phyloP scores from a whole-genome alignment of 1,140 invertebrate species.

The Drosophila ananassae region DNA sequence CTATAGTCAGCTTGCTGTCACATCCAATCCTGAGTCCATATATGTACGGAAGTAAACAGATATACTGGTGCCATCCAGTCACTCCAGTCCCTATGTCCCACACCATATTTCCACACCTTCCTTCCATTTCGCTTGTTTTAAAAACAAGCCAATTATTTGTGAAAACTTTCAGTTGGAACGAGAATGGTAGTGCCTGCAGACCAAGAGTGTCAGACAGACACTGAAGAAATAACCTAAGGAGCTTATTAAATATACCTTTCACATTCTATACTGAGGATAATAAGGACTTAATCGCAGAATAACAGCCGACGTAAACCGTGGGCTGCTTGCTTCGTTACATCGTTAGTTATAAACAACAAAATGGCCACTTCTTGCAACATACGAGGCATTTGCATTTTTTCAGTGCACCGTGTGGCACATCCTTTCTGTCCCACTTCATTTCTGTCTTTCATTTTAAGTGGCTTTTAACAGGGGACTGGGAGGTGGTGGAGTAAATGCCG shows the following conservation, averaged over 20 bases:
- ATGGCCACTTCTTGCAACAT: no score
- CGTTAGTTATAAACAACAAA: no score
- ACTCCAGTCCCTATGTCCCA: conserved; percentile 12
- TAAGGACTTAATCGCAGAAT: no score
- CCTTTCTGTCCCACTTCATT: conserved; percentile 1
- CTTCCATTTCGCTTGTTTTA: conserved; percentile 48
- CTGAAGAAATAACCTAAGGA: not conserved
- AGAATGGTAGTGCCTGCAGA: not conserved
- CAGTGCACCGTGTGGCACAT: conserved; percentile 7
- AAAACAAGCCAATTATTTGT: conserved; percentile 76
- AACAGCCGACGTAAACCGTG: no score
- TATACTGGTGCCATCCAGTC: conserved; percentile 10
- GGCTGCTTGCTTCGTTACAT: no score
- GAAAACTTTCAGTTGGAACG: conserved; percentile 39
- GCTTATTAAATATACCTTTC: no score
- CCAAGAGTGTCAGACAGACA: conserved; percentile 22
- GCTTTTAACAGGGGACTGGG: conserved; percentile 43
- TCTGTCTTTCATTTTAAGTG: conserved; percentile 57
- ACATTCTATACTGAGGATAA: no score
- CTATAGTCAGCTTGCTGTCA: conserved; percentile 32
- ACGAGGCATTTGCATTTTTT: not conserved
- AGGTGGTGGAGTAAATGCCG: conserved; percentile 24
- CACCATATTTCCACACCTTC: conserved; percentile 19
- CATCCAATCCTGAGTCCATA: conserved; percentile 21
- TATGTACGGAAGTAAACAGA: conserved; percentile 6